Conservation (phyloP, 2,888 invertebrate species). For the Temnothorax ravouxi region DNA sequence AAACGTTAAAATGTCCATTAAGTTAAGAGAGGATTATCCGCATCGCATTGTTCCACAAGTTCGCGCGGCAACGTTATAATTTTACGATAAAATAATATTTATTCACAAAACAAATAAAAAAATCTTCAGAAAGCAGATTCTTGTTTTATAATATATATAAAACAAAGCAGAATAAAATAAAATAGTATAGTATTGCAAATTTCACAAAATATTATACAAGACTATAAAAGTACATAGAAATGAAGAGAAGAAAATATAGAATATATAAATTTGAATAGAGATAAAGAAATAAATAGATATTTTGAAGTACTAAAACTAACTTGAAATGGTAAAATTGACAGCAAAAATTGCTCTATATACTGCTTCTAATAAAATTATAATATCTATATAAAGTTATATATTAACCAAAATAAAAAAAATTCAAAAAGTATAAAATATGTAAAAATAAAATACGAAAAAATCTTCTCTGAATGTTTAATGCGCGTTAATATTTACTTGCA, state of each 20-base stretch:
- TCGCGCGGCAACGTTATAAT: background rate
- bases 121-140: background rate
- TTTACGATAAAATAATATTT: slow-evolving; percentile 14
- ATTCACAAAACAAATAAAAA: background rate
- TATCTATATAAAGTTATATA: background rate
- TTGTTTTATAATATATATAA: background rate
- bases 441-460: background rate
- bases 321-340: background rate
- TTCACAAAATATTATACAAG: background rate
- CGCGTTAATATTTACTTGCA: background rate
- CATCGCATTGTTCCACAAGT: slow-evolving; percentile 8
- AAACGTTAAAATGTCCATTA: background rate
- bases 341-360: background rate
- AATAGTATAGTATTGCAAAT: background rate
- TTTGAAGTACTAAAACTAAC: background rate
- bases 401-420: background rate
- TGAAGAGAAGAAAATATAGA: background rate
- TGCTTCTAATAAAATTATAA: background rate
- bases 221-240: background rate
- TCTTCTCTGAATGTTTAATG: background rate
- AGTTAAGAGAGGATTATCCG: background rate
- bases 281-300: background rate
- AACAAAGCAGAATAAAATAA: background rate
- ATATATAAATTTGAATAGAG: background rate
- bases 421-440: background rate